Conservation (phyloP, 1,140 invertebrate genomes). For the Drosophila ficusphila region DNA sequence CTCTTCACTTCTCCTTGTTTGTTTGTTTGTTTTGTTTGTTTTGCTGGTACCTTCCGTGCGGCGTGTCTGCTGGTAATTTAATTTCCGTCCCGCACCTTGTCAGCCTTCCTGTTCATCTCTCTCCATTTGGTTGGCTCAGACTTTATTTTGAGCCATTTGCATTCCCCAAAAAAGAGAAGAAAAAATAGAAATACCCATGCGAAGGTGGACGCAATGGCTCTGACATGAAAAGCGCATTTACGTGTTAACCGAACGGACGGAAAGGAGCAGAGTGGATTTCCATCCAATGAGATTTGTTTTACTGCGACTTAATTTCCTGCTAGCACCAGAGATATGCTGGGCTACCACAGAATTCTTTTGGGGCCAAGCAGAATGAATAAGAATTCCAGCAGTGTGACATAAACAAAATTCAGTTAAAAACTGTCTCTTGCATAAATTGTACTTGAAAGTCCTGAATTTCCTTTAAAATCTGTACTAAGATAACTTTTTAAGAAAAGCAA, state of each 20-base stretch:
- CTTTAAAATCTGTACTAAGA: background rate
- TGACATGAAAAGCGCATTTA: slow-evolving; percentile 42
- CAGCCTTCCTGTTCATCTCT: background rate
- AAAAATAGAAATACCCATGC: too few species aligned
- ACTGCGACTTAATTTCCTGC: slow-evolving; percentile 18
- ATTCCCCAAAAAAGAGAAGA: slow-evolving; percentile 9
- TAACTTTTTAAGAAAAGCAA: background rate
- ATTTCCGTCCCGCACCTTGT: slow-evolving; percentile 50
- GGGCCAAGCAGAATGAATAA: background rate
- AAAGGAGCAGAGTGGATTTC: background rate
- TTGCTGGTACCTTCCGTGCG: background rate
- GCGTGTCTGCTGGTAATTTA: slow-evolving; percentile 52
- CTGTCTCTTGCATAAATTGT: background rate
- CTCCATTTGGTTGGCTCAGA: slow-evolving; percentile 3
- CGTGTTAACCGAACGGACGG: slow-evolving; percentile 1
- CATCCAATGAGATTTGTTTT: slow-evolving; percentile 30
- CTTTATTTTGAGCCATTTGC: slow-evolving; percentile 26
- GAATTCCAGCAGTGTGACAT: background rate
- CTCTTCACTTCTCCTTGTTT: slow-evolving; percentile 10
- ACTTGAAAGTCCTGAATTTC: background rate
- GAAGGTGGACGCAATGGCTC: slow-evolving; percentile 21
- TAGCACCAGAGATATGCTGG: slow-evolving; percentile 2
- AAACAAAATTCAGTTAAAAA: slow-evolving; percentile 8
- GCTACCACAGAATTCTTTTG: slow-evolving; percentile 1
- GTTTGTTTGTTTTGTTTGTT: background rate